phyloP scores from a whole-genome alignment of 2,888 invertebrate species.

The Melolontha melolontha region DNA sequence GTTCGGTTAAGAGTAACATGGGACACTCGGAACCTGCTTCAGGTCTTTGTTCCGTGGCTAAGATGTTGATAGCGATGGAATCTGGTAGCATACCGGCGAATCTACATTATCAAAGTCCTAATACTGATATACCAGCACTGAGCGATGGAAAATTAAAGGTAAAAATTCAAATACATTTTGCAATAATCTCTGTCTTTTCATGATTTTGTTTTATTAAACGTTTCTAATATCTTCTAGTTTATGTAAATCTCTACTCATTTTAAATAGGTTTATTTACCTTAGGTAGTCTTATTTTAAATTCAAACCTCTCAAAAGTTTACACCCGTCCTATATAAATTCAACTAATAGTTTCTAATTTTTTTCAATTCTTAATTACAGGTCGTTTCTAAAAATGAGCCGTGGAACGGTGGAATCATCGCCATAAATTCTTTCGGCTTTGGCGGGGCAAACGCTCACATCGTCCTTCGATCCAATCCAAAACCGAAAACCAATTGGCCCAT shows the following conservation, averaged over 20 bases:
- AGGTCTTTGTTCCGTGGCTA: slow-evolving; percentile 91
- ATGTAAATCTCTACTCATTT: too few relatives aligned
- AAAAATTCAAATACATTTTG: slow-evolving; percentile 27
- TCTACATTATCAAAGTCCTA: slow-evolving; percentile 88
- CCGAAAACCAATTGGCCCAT: slow-evolving; percentile 72
- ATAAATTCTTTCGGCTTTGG: slow-evolving; percentile 99
- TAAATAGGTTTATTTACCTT: too few relatives aligned
- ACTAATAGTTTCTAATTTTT: too few relatives aligned
- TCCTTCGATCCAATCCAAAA: slow-evolving; percentile 84
- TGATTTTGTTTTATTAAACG: too few relatives aligned
- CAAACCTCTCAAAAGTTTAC: too few relatives aligned
- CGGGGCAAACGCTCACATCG: slow-evolving; percentile 94
- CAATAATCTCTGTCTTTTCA: too few relatives aligned
- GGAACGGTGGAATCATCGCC: slow-evolving; percentile 92
- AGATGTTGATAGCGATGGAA: slow-evolving; percentile 94
- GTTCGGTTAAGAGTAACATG: slow-evolving; percentile 99
- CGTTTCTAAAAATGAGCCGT: slow-evolving; percentile 83
- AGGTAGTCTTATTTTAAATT: too few relatives aligned
- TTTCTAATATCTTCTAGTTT: too few relatives aligned
- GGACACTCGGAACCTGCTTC: slow-evolving; percentile 97
- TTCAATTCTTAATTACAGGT: slow-evolving; percentile 65
- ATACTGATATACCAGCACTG: slow-evolving; percentile 92
- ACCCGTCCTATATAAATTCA: too few relatives aligned
- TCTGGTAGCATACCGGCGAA: slow-evolving; percentile 89
- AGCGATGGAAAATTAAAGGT: slow-evolving; percentile 88